Conservation (phyloP, 2,888 invertebrate genomes). For the Portevinia maculata region DNA sequence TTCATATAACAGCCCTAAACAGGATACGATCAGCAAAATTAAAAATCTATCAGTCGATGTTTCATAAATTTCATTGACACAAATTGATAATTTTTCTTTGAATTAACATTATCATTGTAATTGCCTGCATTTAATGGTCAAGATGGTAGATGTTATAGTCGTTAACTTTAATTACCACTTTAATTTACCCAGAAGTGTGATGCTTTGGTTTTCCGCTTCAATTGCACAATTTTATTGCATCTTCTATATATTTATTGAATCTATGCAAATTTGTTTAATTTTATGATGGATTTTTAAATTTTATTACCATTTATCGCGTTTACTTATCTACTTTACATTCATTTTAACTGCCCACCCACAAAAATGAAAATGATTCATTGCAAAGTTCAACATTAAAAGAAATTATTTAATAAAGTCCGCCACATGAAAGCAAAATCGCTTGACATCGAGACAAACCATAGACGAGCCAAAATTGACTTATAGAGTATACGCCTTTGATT, state of each 20-base stretch:
- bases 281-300: neutral
- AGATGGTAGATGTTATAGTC: neutral
- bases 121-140: conserved; percentile 34
- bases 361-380: no score
- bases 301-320: conserved; percentile 2
- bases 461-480: conserved; percentile 19
- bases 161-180: conserved; percentile 11
- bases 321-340: neutral
- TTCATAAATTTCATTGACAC: conserved; percentile 19
- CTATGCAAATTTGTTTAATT: neutral
- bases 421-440: no score
- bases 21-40: conserved; percentile 17
- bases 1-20: neutral
- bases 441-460: no score
- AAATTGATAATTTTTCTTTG: conserved; percentile 15
- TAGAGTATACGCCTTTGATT: neutral
- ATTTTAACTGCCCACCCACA: conserved; percentile 14
- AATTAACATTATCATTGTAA: conserved; percentile 39
- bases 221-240: conserved; percentile 20
- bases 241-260: neutral
- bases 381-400: neutral
- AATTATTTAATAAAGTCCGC: neutral
- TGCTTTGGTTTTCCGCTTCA: neutral
- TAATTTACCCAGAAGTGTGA: conserved; percentile 13
- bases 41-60: neutral